Evolutionary conservation across 2,113 vertebrate genomes (phyloP).

Genomic region (Ageneiosus marmoratus): DNA sequence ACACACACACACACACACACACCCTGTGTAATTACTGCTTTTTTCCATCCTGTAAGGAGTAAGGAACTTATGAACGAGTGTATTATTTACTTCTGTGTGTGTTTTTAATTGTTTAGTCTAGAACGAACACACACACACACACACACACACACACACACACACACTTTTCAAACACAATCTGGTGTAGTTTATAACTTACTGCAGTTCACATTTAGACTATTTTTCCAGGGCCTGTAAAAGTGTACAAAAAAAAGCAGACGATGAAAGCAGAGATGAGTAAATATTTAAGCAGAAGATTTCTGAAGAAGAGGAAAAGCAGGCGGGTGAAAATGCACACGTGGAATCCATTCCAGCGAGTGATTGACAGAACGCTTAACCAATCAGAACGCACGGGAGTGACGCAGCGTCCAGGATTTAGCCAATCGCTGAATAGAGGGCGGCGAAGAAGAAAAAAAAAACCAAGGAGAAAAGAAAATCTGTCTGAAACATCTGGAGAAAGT

Average conservation of each 20-base stretch:
- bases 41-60: neutral
- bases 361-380: slow-evolving; percentile 58
- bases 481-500: slow-evolving; percentile 43
- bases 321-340: slow-evolving; percentile 76
- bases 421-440: slow-evolving; percentile 51
- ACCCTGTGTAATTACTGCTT: too few relatives aligned
- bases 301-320: slow-evolving; percentile 17
- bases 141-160: too few relatives aligned
- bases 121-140: too few relatives aligned
- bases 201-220: neutral
- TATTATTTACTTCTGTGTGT: neutral
- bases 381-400: slow-evolving; percentile 39
- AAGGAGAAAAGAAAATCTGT: slow-evolving; percentile 6
- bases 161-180: neutral
- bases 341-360: slow-evolving; percentile 56
- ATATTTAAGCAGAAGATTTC: neutral
- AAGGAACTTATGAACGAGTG: neutral
- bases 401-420: slow-evolving; percentile 19
- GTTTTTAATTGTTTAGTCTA: neutral
- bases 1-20: too few relatives aligned
- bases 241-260: neutral
- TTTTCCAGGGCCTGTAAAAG: neutral
- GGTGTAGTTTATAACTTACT: neutral
- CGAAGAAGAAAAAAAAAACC: neutral
- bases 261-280: neutral